These are phyloP conservation scores for Leistus spinibarbis DNA, from an alignment of 2,888 invertebrate species.

Conservation along the genomic window DNA sequence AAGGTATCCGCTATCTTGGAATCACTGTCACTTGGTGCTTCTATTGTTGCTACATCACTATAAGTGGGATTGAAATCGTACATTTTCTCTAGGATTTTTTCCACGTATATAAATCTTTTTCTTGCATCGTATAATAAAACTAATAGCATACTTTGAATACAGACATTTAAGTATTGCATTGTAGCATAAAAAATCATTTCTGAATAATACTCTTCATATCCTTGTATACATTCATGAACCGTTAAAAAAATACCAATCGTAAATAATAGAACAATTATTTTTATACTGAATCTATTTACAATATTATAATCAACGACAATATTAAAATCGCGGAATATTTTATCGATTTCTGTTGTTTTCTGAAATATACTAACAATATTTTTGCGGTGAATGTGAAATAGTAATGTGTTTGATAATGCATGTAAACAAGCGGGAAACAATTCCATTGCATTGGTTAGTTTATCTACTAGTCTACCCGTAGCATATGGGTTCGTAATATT, in stretches of 20 bases:
- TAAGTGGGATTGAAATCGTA: not conserved
- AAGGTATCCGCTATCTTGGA: not conserved
- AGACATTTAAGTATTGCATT: too few relatives aligned
- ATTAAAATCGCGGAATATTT: not conserved
- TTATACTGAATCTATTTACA: not conserved
- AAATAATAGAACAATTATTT: not conserved
- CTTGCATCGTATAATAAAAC: not conserved
- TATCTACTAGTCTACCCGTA: not conserved
- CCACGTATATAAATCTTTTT: not conserved
- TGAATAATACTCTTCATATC: too few relatives aligned
- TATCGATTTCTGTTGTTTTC: not conserved
- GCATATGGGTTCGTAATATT: not conserved
- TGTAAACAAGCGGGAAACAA: not conserved
- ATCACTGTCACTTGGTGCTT: not conserved
- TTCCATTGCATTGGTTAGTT: not conserved
- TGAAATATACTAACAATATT: not conserved
- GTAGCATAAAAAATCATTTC: too few relatives aligned
- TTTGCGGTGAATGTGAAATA: conserved; percentile 5
- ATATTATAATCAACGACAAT: not conserved
- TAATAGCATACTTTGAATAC: not conserved
- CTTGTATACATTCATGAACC: not conserved
- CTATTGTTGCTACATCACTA: not conserved
- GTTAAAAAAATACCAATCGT: not conserved
- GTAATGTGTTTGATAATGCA: not conserved
- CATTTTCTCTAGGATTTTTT: not conserved